These are phyloP conservation scores for Harpagoxenus sublaevis DNA, from an alignment of 2,888 invertebrate species.

Conservation along the genomic window DNA sequence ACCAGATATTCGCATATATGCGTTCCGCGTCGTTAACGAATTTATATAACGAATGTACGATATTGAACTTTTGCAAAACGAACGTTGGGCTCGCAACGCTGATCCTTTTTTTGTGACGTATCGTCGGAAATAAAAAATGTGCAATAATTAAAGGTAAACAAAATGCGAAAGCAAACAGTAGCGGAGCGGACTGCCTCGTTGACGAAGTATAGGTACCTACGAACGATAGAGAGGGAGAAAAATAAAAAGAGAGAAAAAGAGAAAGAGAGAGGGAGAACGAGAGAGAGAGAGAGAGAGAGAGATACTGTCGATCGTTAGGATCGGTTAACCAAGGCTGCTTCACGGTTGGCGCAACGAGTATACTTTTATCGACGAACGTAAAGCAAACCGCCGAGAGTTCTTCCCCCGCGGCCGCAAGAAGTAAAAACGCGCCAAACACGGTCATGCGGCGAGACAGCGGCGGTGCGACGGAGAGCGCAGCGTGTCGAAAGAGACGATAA, in stretches of 20 bases:
- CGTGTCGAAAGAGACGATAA: constrained; percentile 14
- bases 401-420: constrained; percentile 47
- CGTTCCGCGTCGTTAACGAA: neutral
- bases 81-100: neutral
- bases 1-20: neutral
- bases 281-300: neutral
- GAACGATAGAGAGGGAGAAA: neutral
- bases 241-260: neutral
- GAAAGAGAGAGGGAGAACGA: neutral
- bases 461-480: neutral
- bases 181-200: constrained; percentile 3
- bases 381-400: constrained; percentile 35
- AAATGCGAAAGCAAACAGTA: constrained; percentile 32
- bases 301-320: constrained; percentile 24
- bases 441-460: constrained; percentile 49
- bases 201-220: neutral
- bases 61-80: constrained; percentile 7
- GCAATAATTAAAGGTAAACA: constrained; percentile 51
- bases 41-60: neutral
- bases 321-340: constrained; percentile 28
- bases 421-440: constrained; percentile 68
- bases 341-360: constrained; percentile 30
- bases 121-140: constrained; percentile 30
- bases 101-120: neutral
- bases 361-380: constrained; percentile 54